Evolutionary conservation across 35 echinoderm and acorn worm species (phyloP).

Genomic region (Strongylocentrotus purpuratus): DNA sequence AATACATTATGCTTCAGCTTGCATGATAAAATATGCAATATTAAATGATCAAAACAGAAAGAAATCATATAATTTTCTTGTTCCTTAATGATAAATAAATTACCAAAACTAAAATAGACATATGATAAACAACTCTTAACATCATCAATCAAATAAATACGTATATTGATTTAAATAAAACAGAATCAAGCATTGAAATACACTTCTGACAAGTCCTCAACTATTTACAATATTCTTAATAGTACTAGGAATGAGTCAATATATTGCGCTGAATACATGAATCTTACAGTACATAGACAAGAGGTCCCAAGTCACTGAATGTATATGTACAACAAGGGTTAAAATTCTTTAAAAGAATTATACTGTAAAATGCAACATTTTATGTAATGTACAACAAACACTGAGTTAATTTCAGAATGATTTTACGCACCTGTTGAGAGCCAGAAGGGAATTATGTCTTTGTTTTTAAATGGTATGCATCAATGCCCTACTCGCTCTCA

Average conservation of each 20-base stretch:
- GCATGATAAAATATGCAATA: too few species aligned
- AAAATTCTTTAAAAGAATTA: too few species aligned
- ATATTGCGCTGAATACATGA: neutral
- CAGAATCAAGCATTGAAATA: neutral
- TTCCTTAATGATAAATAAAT: neutral
- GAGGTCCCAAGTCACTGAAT: neutral
- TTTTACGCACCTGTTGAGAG: too few species aligned
- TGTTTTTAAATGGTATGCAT: too few species aligned
- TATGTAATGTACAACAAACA: too few species aligned
- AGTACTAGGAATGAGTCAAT: neutral
- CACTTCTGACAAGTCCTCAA: neutral
- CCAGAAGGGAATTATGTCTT: too few species aligned
- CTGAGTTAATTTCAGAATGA: too few species aligned
- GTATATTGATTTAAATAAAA: neutral
- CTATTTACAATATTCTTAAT: neutral
- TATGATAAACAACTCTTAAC: neutral
- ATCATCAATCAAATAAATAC: slow-evolving; percentile 5
- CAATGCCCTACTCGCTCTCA: too few species aligned
- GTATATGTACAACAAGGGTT: neutral
- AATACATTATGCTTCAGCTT: neutral
- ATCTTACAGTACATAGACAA: neutral
- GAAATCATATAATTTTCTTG: too few species aligned
- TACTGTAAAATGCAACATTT: too few species aligned
- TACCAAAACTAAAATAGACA: neutral
- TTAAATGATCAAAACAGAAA: too few species aligned